Base-by-base conservation (phyloP, 2,888 invertebrate genomes). In the Stenchaetothrips biformis region DNA sequence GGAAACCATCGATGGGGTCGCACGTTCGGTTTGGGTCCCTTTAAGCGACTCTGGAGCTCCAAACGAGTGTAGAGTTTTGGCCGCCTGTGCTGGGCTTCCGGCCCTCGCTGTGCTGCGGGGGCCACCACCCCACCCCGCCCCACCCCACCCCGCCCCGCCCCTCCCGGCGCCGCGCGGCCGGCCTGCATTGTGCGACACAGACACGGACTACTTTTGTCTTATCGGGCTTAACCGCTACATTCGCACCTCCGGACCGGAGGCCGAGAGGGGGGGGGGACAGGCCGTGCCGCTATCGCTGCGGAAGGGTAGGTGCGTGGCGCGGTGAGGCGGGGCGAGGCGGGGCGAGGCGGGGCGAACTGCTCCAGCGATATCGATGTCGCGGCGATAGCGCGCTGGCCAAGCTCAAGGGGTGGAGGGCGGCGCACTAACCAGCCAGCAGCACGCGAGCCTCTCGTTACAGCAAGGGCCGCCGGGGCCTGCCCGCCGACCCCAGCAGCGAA, bases 191-290 rank as follows among this genome's bases (percentile, higher is more conserved):
- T 74, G 25, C 25, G 67, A 74, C 67, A 74, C 67, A 74, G 67
- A 74, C 67, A 74, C 67, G 25, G 67, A 21, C 59, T 13, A 13
- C 59, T 16, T 25, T 74, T 74, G 67, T 74, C 67, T 74, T 74
- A 74, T 74, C 67, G 67, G 67, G 67, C 67, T 11, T 74, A 74
- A 74, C 67, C 67, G 67, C 67, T 74, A 25, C 67, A 74, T 74
- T 74, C 67, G 67, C 67, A 25, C 67, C 67, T 74, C 67, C 67
- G 25, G 21, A 18, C 59, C 59, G 0, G 37, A 4, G 37, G 37
- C 2, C 2, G 37, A 4, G 37, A 4, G 37, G 37, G 37, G 37
- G 37, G 37, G 37, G 37, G 37, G 37, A 4, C 37, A 37, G 37
- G 37, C 8, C 53, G 53, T 18, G 16, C 53, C 53, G 21, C 25